These are phyloP conservation scores for Echinarachnius parma DNA, from an alignment of 53 echinoderm and acorn worm species.

Conservation along the genomic window DNA sequence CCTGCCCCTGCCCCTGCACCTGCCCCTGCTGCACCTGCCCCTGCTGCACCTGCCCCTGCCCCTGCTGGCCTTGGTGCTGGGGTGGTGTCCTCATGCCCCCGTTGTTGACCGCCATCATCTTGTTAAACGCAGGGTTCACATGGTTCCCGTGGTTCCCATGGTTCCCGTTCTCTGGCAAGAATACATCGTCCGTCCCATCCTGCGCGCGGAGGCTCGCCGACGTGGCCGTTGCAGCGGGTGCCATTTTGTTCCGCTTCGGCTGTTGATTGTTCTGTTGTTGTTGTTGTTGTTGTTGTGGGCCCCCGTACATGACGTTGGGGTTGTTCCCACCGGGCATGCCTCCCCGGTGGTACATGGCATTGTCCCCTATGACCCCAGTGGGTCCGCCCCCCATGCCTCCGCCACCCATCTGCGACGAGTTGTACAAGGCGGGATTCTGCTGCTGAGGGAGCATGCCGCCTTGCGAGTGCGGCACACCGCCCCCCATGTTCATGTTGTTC, in stretches of 20 bases:
- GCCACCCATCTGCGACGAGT: conserved; percentile 22
- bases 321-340: conserved; percentile 14
- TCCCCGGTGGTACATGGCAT: conserved; percentile 45
- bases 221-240: conserved; percentile 26
- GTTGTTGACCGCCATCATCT: conserved; percentile 17
- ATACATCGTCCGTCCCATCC: conserved; percentile 68
- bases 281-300: conserved; percentile 22
- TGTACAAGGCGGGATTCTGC: conserved; percentile 7
- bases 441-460: background rate
- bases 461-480: background rate
- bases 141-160: conserved; percentile 12
- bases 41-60: conserved; percentile 7
- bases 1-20: conserved; percentile 29
- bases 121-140: conserved; percentile 20
- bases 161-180: conserved; percentile 45
- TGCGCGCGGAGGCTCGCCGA: conserved; percentile 33
- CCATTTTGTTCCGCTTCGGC: conserved; percentile 27
- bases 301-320: conserved; percentile 30
- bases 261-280: too few relatives aligned
- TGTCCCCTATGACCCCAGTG: conserved; percentile 19
- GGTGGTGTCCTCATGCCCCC: conserved; percentile 32
- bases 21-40: conserved; percentile 9
- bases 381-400: conserved; percentile 2
- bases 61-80: background rate
- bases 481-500: conserved; percentile 42